A percentile compares a stretch with the other conserved stretches of the same genome.
Conservation (phyloP, 2,888 invertebrate genomes). For the Lordiphosa fenestrarum region DNA sequence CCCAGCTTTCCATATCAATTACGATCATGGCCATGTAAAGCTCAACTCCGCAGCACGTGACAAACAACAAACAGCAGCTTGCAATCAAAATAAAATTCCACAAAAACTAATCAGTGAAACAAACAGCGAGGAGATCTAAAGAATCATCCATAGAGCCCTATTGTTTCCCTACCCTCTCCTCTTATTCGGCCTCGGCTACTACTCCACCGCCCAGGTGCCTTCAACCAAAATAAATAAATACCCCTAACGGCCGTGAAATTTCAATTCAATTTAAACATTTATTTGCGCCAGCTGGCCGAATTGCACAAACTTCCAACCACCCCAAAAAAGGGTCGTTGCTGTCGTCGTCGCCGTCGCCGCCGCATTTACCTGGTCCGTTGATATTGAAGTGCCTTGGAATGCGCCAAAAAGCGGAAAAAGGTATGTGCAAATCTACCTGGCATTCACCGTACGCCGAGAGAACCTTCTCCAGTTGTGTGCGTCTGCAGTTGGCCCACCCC, state of each 20-base stretch:
- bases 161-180: conserved; percentile 3
- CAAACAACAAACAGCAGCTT: conserved; percentile 8
- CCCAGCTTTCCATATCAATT: background rate
- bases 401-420: conserved; percentile 52
- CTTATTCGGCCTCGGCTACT: conserved; percentile 2
- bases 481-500: conserved; percentile 59
- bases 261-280: conserved; percentile 30
- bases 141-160: conserved; percentile 23
- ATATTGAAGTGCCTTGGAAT: conserved; percentile 60
- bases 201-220: conserved; percentile 31
- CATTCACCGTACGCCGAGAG: conserved; percentile 20
- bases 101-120: conserved; percentile 50
- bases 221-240: conserved; percentile 40
- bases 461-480: conserved; percentile 4
- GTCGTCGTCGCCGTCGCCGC: conserved; percentile 38
- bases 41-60: conserved; percentile 34
- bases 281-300: conserved; percentile 43
- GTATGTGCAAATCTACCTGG: conserved; percentile 77
- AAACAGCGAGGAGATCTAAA: conserved; percentile 41
- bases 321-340: conserved; percentile 38
- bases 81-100: conserved; percentile 24
- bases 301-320: conserved; percentile 45
- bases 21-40: background rate
- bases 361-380: conserved; percentile 65
- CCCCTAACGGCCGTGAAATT: conserved; percentile 61